Evolutionary conservation across 2,797 vertebrate species (phyloP), one percentile per base, ranked within the genome.

Genomic region (Hypotaenidia philippensis): DNA sequence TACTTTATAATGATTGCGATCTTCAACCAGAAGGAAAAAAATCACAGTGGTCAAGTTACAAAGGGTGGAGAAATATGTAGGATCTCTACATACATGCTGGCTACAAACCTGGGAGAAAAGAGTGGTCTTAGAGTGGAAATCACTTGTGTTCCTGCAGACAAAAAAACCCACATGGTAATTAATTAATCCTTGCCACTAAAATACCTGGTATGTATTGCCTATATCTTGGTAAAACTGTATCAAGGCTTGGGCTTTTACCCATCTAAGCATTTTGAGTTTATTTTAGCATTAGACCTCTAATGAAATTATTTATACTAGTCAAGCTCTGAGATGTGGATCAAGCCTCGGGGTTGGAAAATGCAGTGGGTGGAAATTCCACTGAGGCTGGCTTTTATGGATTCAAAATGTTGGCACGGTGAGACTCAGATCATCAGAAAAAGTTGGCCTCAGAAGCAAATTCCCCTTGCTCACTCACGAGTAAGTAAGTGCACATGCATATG

Each of bases 221-320:
- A 26, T 17, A 45, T 45, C 40, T 79, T 74, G 4, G 7, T 60
- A 38, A 74, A 92, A 66, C 12, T 32, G 1, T 41, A 23, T 34
- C 21, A 69, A 65, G 23, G 10, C 31, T 83, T 56, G 11, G 38
- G 19, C 3, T 93, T 92, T 75, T 57, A 81, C 10, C 64, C 45
- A 6, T 65, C 15, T 40, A 71, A 38, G 34, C 10, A 57, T 83
- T 78, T 77, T 3, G 21, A 5, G 26, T 32, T 81, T 89, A 82
- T 72, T 92, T 84, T 45, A 87, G 47, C 41, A 69, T 72, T 64
- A 91, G 57, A 78, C 4, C 32, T 63, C 57, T 32, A 78, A 75
- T 75, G 12, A 72, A 88, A 92, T 68, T 69, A 84, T 83, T 78
- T 90, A 50, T 84, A 13, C 16, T 57, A 55, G 65, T 41, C 80